Base-by-base conservation (phyloP, 2,113 vertebrate genomes). In the Hiodon tergisus region DNA sequence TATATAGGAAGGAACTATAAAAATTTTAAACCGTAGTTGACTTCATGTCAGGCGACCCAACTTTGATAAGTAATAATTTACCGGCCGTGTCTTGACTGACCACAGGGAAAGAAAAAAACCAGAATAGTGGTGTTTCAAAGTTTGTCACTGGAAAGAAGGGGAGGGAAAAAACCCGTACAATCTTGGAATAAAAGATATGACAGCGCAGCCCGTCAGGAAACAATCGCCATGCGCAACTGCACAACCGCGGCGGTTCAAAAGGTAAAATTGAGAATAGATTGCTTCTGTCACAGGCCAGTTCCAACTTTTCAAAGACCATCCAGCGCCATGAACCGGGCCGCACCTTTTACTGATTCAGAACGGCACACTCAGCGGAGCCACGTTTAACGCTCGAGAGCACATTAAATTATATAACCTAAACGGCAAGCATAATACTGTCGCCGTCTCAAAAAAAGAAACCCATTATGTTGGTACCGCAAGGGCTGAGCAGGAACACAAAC, bases 301-400 rank as follows among this genome's bases (percentile, higher is more conserved):
- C 73, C 17, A 69, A 79, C 76, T 79, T 82, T 62, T 48, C 79
- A 82, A 84, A 47, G 67, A 61, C 76, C 57, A 47, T 54, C 11
- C 75, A 62, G 55, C 70, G 58, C 16, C 9, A 60, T 73, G 57
- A 72, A 79, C 61, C 66, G 71, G 71, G 65, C 73, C 74, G 63
- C 78, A 77, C 78, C 68, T 3, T 73, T 76, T 72, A 77, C 77
- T 53, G 58, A 78, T 65, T 78, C 79, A 74, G 77, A 54, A 46
- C 31, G 6, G 11, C 54, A 60, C 6, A 17, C 3, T 78, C 62
- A 65, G 75, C 58, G 66, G 62, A 57, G 70, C 80, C 53, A 75
- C 69, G 80, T 88, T 87, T 86, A 86, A 88, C 82, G 88, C 83
- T 71, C 83, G 83, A 87, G 74, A 83, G 71, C 77, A 78, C 85